Evolutionary conservation across 2,888 invertebrate species (phyloP), one percentile per base, ranked within the genome.

Genomic region (Cinara cedri): DNA sequence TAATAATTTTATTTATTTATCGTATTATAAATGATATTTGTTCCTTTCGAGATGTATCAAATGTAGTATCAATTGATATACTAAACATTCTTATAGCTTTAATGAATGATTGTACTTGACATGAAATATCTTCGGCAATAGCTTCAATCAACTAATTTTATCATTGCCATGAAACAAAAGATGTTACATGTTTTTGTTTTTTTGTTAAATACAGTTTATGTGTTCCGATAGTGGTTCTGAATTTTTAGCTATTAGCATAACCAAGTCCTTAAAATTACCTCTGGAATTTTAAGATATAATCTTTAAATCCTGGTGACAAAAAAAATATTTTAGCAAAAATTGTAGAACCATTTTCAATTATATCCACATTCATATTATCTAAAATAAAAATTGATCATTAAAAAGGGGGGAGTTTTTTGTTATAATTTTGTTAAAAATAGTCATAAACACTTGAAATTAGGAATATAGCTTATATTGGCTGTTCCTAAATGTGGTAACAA

Each of bases 1-100:
- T 60, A 26, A 8, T 26, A 60, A 8, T 62, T 62, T n/a, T 63
- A 57, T 1, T 24, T 11, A 1, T 24, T 57, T 13, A 10, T 24
- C 57, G 51, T n/a, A 54, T 54, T 54, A 54, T 54, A 54, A 16
- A 54, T 54, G 51, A 54, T 54, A 54, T n/a, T 54, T 54, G 51
- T 54, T 54, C 51, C n/a, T 54, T 54, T 16, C 51, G 19, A 54
- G 51, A 54, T 19, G 0, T 0, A 51, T 54, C n/a, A 54, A 54
- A 54, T 54, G n/a, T 54, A 2, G 51, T 54, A 54, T 54, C 51
- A 54, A 54, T 54, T 19, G 51, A 54, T 54, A 54, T 54, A n/a
- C 16, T 54, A n/a, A 54, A 54, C n/a, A 54, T 54, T 54, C 9
- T 54, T 19, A 54, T n/a, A 54, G 51, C 51, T 54, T 54, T 49